Base-by-base conservation (phyloP, 2,888 invertebrate species). In the Cerastis leucographa region DNA sequence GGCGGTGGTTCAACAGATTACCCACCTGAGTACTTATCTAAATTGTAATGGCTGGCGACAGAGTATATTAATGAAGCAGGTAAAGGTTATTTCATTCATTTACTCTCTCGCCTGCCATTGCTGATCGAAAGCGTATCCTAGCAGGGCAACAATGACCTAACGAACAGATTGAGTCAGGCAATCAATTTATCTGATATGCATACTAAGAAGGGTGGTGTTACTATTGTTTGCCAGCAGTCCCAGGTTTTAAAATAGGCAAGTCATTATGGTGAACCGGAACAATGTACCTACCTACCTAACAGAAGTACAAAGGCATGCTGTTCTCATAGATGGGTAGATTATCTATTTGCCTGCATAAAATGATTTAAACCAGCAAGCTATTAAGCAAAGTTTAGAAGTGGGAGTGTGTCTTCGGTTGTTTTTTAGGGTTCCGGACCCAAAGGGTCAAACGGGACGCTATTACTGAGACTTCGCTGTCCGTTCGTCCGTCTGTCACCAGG, bases 51-150 rank as follows among this genome's bases (percentile, higher is more conserved):
- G n/a, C n/a, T n/a, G n/a, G n/a, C n/a, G n/a, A n/a, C n/a, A n/a
- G n/a, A n/a, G n/a, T n/a, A n/a, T n/a, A n/a, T n/a, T n/a, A n/a
- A n/a, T n/a, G n/a, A n/a, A n/a, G n/a, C n/a, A n/a, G n/a, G n/a
- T n/a, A n/a, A n/a, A n/a, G n/a, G n/a, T n/a, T n/a, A n/a, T n/a
- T 19, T 44, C 11, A 9, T 11, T 71, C 7, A 70, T 49, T 22
- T 9, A 22, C 51, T 72, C 17, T n/a, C 17, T 29, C 14, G 19
- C 29, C 29, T 12, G 11, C 19, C 19, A 70, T 49, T 25, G 73
- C 22, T 73, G 73, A 72, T 44, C 19, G n/a, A 72, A 54, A 6
- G 29, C 29, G 19, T 72, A 54, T 29, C 12, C 7, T 51, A 69
- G 19, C 25, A 35, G 35, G 35, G 35, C 51, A 46, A 40, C 46